Evolutionary conservation across 37 sponge, comb jelly and placozoan species (phyloP), one percentile per base, ranked within the genome.

Genomic region (Aplysina aerophoba): DNA sequence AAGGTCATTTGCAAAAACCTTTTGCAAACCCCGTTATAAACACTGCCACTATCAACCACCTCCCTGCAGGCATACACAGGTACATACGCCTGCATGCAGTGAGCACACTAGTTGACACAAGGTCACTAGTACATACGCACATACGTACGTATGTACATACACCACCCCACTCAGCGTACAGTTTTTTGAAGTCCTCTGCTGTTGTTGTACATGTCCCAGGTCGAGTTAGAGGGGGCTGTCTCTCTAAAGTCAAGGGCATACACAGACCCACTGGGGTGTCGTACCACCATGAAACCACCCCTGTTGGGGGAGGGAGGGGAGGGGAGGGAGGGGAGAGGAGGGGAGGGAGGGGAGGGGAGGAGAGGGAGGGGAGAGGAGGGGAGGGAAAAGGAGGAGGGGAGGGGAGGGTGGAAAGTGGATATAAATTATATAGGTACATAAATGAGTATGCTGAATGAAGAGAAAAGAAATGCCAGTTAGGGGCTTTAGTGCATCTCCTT

Each of bases 231-330:
- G 8, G 98, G 98, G 21, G 98, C 98, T 30, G n/a, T 85, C 59
- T 97, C 95, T 84, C 98, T 73, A 90, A 97, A 97, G 86, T 95
- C 81, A 72, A 95, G 61, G 1, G 81, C 67, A 31, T 71, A 67
- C 5, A 74, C 85, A 17, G 72, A 50, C 0, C 85, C 85, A 57
- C 85, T 84, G 11, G 60, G 66, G 55, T 86, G 74, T 41, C 88
- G 56, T 13, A 97, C 82, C 31, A 91, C 50, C 95, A 97, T 93
- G 87, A 97, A 97, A 25, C 95, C 98, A 28, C 98, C 98, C 13
- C 96, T 89, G 38, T 44, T 3, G 3, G 50, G 50, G 50, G 50
- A 8, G 50, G 50, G 8, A 8, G 69, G 69, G 30, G 28, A 16
- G 27, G 30, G 27, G 17, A 0, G 30, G 69, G 1, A 24, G 38